Base-by-base conservation (phyloP, 2,888 invertebrate genomes). In the Drosophila trichaetosa region DNA sequence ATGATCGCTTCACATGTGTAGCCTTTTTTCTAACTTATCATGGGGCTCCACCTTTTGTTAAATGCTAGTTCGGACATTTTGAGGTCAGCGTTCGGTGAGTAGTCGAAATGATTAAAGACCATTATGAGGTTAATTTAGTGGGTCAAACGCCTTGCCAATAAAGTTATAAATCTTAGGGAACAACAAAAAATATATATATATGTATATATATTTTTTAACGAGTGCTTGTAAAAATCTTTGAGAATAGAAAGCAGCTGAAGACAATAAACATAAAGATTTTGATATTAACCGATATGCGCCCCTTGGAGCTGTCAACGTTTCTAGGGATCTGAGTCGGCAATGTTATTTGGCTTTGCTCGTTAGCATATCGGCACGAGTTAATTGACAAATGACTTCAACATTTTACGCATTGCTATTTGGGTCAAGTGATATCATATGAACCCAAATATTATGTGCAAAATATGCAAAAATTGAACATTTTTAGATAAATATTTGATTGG, bases 211-310 rank as follows among this genome's bases (percentile, higher is more conserved):
- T 69, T 49, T 60, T 66, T 69, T 66, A 49, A 48, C 49, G 61
- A 68, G 54, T 57, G 68, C 52, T 27, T 24, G 56, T 48, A 42
- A 76, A 58, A 76, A 36, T 38, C 3, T 51, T 61, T 49, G 11
- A 29, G 40, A 87, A 81, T 81, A 85, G 85, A 85, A 85, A 87
- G 88, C 72, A 65, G 63, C 64, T 29, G 16, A 62, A 67, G 82
- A 78, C 71, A 70, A 87, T 82, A 81, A 81, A 82, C 85, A 85
- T 87, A 85, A 79, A 79, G 69, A 64, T 76, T 67, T 67, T 73
- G 58, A 75, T 70, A 69, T 69, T 60, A 67, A 61, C 63, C 62
- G 49, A 77, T 56, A 48, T 38, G 27, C 63, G 27, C 58, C 77
- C 77, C 80, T 80, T 68, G 42, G 52, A 63, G 64, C 80, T 80